Evolutionary conservation across 53 echinoderm and acorn worm genomes (phyloP), one percentile per base, ranked within the genome.

Genomic region (Apostichopus leukothele): DNA sequence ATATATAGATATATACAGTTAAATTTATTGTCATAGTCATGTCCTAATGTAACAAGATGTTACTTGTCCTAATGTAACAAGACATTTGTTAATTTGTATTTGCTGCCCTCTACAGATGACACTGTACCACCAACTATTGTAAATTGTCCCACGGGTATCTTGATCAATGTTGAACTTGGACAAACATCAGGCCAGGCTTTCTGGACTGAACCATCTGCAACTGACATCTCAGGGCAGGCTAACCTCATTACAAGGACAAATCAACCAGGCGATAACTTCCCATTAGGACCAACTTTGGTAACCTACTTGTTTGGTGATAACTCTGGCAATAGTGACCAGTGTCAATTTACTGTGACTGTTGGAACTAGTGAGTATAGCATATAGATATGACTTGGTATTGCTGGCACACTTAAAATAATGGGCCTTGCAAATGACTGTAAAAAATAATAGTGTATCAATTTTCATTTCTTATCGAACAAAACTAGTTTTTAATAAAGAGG

Each of bases 171-270:
- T 12, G 78, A 81, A 27, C 59, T 84, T 27, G 92, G 92, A 7
- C 9, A 66, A 25, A 27, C 84, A 5, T 75, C 75, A n/a, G 27
- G 86, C 9, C 63, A 63, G 6, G 93, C 90, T 9, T 51, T 77
- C 11, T 95, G 95, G 95, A 80, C 73, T 5, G 89, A 76, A 19
- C 95, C 95, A 74, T 91, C 91, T 19, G 94, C 92, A 7, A 91
- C 90, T 5, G 94, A 94, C 67, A 78, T 81, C 1, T 86, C 81
- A 50, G 67, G 59, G 1, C 57, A 83, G 21, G 66, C 89, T 5
- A 23, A 11, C 18, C 52, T 89, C 22, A 83, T 86, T 0, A 73
- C 73, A 18, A 21, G 91, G 8, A 75, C 90, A 54, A 88, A 93
- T 79, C 84, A 14, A 67, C 92, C 95, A 6, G 93, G 93, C 5